Base-by-base conservation (phyloP, 2,888 invertebrate genomes). In the Chydorus sphaericus region DNA sequence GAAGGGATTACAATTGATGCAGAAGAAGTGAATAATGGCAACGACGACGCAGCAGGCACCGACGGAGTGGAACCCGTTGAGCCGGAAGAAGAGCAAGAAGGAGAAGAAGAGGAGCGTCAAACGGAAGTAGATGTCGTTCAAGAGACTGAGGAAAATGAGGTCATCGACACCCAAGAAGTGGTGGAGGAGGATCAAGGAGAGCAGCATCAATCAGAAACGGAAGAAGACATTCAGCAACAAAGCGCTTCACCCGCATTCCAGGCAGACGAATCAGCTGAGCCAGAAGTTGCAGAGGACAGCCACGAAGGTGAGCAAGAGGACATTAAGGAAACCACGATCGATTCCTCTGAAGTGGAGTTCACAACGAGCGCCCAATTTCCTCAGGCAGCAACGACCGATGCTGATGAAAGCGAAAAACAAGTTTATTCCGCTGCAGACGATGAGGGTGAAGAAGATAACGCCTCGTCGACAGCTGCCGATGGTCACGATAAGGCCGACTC, bases 141-240 rank as follows among this genome's bases (percentile, higher is more conserved):
- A 28, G 56, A 53, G 38, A 57, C 56, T 20, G 59, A 61, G 31
- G 58, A 57, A 37, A 59, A 61, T 33, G 58, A 57, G 38, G 33
- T 23, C 18, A 59, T 56, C 37, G 57, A 58, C 14, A 57, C 57
- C 20, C 60, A 60, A 49, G 62, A 61, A 50, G 59, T 20, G 26
- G 26, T 16, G 18, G 57, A 58, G 2, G 58, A 86, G 68, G 88
- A 29, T 1, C 48, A 55, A 7, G 55, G 33, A 6, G 23, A 55
- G 31, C n/a, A n/a, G n/a, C n/a, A 33, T 26, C 18, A 31, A n/a
- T n/a, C 36, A 10, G 37, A 53, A 28, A 2, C 14, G 36, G 53
- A 53, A 28, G 37, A 28, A 4, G 52, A 48, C 8, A 26, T 16
- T 44, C 23, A 44, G 28, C 14, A 23, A 11, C 23, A 48, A 1